A percentile compares a stretch with the other conserved stretches of the same genome.
These are phyloP conservation scores for Montipora foliosa DNA, from an alignment of 64 coral and sea anemone genomes.

Conservation along the genomic window DNA sequence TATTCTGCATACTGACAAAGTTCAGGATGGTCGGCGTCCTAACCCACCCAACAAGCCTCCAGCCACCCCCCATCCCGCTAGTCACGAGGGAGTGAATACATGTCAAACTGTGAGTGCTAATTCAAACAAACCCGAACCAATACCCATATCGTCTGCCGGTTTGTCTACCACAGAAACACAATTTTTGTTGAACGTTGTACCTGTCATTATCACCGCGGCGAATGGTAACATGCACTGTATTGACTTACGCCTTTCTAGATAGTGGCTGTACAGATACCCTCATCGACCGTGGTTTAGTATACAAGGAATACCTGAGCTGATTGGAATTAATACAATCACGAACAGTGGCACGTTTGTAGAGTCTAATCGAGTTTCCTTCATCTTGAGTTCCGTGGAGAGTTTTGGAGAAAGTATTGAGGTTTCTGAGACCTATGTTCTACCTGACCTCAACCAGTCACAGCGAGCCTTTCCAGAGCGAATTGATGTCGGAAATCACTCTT, in stretches of 20 bases:
- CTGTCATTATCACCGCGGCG: conserved; percentile 48
- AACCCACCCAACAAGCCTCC: background rate
- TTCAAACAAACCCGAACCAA: conserved; percentile 17
- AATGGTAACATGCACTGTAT: conserved; percentile 31
- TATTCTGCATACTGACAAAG: conserved; percentile 38
- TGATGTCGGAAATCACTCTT: background rate
- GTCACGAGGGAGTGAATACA: background rate
- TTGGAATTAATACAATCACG: conserved; percentile 62
- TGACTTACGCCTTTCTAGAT: conserved; percentile 71
- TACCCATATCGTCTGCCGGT: conserved; percentile 21
- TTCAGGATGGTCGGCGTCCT: background rate
- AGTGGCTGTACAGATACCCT: conserved; percentile 77
- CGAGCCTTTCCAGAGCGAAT: conserved; percentile 36
- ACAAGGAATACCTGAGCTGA: conserved; percentile 39
- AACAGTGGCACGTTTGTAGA: conserved; percentile 36
- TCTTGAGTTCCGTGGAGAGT: conserved; percentile 34
- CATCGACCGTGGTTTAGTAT: conserved; percentile 53
- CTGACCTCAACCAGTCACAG: conserved; percentile 49
- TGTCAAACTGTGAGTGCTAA: background rate
- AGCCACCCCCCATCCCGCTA: background rate
- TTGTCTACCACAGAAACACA: background rate
- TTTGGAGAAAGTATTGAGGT: conserved; percentile 40
- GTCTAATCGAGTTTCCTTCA: conserved; percentile 53
- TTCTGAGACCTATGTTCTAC: conserved; percentile 45
- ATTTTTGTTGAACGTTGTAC: conserved; percentile 59